Base-by-base conservation (phyloP, 2,113 vertebrate species). In the Tragelaphus buxtoni region DNA sequence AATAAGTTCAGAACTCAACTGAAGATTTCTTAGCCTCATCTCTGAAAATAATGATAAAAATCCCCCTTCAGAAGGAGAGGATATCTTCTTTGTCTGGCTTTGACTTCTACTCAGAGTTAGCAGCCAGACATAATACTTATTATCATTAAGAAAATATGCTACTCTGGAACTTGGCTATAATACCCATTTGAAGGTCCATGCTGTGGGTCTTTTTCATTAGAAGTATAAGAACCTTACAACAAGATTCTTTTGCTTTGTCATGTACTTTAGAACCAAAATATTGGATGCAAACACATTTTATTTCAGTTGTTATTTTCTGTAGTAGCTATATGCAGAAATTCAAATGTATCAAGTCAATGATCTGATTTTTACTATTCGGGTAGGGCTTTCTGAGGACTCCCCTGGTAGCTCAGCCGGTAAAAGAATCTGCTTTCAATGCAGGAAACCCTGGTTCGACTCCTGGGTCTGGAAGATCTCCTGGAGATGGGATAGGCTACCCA, bases 1-100 rank as follows among this genome's bases (percentile, higher is more conserved):
- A 97, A 88, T 30, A 93, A 91, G 12, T 94, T 98, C 90, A 94
- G 96, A 97, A 98, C 92, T 98, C 89, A 96, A 83, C 45, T 84
- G 88, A 97, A 88, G 60, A 96, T 51, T n/a, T 91, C 95, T 97
- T 97, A 0, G 86, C 49, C 90, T 98, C 35, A 51, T 86, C 87
- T 90, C 28, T 74, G 56, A 95, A 98, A 98, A 96, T 91, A 91
- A 92, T 88, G 61, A 89, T 95, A 3, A 94, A 95, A 95, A 0
- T 47, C 42, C 80, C 2, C 9, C 39, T 92, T 92, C n/a, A 84
- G 81, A 56, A 95, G 39, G 26, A 95, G 28, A 97, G 69, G 18
- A 82, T 60, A 72, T 69, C 74, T 86, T 22, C 39, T 98, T 94
- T 98, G 79, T 92, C 82, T 93, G 93, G n/a, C 55, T 79, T 77